Evolutionary conservation across 2,113 vertebrate species (phyloP), one percentile per base, ranked within the genome.

Genomic region (Pardalotus punctatus): DNA sequence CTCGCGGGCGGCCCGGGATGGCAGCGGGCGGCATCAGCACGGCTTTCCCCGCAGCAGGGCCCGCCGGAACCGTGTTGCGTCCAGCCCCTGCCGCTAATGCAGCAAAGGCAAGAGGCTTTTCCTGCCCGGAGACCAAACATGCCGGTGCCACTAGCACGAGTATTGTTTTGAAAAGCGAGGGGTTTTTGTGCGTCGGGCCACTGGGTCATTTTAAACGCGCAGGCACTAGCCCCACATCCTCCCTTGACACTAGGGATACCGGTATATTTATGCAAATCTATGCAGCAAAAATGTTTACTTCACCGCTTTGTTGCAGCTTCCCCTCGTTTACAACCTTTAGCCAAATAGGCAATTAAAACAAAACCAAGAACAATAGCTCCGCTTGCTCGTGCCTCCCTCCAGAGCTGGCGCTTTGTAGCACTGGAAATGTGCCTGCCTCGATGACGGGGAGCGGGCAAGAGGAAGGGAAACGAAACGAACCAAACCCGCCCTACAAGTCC

Each of bases 261-360:
- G 28, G 27, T 66, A 90, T n/a, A 66, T 48, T 85, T 95, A 94
- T 95, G 94, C 90, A 96, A 95, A 97, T 96, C 57, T 57, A 57
- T 72, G 93, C 90, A 56, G 82, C 82, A 88, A 94, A 96, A 93
- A 76, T 66, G 64, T 78, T 93, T 90, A 36, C 82, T 87, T 67
- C 93, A 14, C 42, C 3, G 10, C 24, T 95, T 82, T 86, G 88
- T 87, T 57, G 85, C 94, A 88, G 78, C 70, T 78, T 86, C 60
- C 67, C 38, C 45, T 23, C 28, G 33, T 81, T 91, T 77, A 80
- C 71, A 77, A 47, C 71, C 65, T 92, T 92, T 81, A 60, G 53
- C 47, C 81, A 61, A 42, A 43, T 40, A 56, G 5, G 76, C 18
- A 42, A 94, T 73, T 82, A 88, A 88, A 93, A 95, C 77, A 77